These are phyloP conservation scores for Heliornis fulica DNA, from an alignment of 2,113 vertebrate genomes.

Conservation along the genomic window DNA sequence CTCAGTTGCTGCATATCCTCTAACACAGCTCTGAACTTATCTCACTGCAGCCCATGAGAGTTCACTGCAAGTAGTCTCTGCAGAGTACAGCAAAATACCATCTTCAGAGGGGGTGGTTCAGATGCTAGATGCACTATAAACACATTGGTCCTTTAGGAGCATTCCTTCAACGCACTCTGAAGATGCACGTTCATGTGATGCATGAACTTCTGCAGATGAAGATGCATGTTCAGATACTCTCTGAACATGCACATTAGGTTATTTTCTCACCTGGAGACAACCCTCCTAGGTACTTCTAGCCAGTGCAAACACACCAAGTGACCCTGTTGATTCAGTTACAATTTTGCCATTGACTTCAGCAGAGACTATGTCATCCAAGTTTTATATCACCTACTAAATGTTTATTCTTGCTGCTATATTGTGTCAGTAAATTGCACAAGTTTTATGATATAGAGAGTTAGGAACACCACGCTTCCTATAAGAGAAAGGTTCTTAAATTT, in stretches of 20 bases:
- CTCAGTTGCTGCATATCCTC: not conserved
- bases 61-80: not conserved
- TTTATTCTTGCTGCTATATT: not conserved
- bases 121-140: not conserved
- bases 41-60: not conserved
- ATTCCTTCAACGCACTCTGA: not conserved
- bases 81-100: not conserved
- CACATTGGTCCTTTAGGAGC: not conserved
- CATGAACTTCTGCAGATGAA: no score
- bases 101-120: not conserved
- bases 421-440: not conserved
- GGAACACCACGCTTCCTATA: not conserved
- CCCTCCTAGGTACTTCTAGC: not conserved
- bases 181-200: no score
- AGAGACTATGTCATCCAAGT: not conserved
- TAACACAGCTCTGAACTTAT: not conserved
- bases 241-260: not conserved
- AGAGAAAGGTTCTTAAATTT: not conserved
- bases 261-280: not conserved
- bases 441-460: not conserved
- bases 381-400: not conserved
- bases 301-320: not conserved
- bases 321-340: not conserved
- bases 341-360: not conserved
- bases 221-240: no score